Conservation (phyloP, 53 echinoderm and acorn worm genomes). For the Actinopyga echinites region DNA sequence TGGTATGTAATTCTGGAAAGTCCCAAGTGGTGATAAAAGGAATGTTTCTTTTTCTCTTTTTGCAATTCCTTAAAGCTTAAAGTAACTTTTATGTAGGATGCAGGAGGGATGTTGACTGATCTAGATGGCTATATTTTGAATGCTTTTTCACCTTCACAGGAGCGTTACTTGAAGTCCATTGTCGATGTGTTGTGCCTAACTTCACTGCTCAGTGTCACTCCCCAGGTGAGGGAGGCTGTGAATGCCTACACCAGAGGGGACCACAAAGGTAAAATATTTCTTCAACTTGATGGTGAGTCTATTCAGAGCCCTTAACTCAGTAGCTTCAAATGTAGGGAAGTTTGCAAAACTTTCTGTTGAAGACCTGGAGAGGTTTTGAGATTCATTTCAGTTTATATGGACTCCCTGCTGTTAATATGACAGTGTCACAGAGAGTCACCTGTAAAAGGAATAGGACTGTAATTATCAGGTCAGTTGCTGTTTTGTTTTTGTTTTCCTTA, state of each 20-base stretch:
- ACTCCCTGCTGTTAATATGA: background rate
- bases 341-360: background rate
- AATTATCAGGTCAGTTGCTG: too few relatives aligned
- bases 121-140: too few relatives aligned
- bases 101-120: too few relatives aligned
- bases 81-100: too few relatives aligned
- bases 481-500: too few relatives aligned
- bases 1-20: too few relatives aligned
- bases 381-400: background rate
- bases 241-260: slow-evolving; percentile 93
- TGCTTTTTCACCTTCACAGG: slow-evolving; percentile 48
- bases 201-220: slow-evolving; percentile 81
- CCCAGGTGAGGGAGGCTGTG: slow-evolving; percentile 81
- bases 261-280: slow-evolving; percentile 70
- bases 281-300: background rate
- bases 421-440: too few relatives aligned
- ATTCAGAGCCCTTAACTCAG: too few relatives aligned
- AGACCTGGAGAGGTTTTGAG: background rate
- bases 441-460: too few relatives aligned
- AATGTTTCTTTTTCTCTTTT: too few relatives aligned
- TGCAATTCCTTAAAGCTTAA: too few relatives aligned
- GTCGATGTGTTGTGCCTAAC: slow-evolving; percentile 81
- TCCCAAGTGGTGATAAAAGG: too few relatives aligned
- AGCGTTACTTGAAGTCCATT: slow-evolving; percentile 75
- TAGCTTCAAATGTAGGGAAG: background rate